Conservation (phyloP, 2,888 invertebrate genomes). For the Trissolcus japonicus region DNA sequence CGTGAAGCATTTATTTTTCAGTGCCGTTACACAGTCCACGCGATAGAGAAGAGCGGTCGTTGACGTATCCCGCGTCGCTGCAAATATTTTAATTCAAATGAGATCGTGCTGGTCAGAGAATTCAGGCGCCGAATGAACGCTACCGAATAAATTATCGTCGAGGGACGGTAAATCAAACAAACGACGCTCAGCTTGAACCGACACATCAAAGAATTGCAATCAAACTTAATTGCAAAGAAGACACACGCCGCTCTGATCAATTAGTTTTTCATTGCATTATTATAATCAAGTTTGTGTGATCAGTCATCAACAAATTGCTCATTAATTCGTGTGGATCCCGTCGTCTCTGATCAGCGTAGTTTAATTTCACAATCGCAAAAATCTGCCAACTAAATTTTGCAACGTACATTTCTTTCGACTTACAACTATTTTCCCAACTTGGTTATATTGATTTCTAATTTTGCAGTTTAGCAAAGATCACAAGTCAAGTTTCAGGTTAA, state of each 20-base stretch:
- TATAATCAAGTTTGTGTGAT: conserved; percentile 20
- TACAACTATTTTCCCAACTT: no score
- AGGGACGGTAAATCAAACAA: conserved; percentile 16
- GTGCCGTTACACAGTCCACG: conserved; percentile 13
- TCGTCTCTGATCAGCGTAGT: background rate
- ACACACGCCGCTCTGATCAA: conserved; percentile 6
- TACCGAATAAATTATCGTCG: conserved; percentile 22
- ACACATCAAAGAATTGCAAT: conserved; percentile 7
- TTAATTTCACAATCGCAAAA: no score
- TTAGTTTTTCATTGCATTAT: conserved; percentile 29
- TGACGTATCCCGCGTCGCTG: conserved; percentile 10
- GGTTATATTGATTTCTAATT: no score
- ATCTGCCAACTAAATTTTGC: no score
- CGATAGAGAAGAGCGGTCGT: conserved; percentile 7
- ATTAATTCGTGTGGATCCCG: conserved; percentile 20
- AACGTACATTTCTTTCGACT: no score
- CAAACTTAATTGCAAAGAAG: conserved; percentile 23
- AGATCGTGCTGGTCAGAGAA: conserved; percentile 26
- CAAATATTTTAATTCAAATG: conserved; percentile 32
- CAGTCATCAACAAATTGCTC: conserved; percentile 23
- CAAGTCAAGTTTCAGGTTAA: no score
- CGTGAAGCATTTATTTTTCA: conserved; percentile 14
- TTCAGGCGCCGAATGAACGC: no score
- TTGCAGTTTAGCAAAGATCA: no score
- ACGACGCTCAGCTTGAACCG: background rate